Base-by-base conservation (phyloP, 2,797 vertebrate species). In the Varecia variegata region DNA sequence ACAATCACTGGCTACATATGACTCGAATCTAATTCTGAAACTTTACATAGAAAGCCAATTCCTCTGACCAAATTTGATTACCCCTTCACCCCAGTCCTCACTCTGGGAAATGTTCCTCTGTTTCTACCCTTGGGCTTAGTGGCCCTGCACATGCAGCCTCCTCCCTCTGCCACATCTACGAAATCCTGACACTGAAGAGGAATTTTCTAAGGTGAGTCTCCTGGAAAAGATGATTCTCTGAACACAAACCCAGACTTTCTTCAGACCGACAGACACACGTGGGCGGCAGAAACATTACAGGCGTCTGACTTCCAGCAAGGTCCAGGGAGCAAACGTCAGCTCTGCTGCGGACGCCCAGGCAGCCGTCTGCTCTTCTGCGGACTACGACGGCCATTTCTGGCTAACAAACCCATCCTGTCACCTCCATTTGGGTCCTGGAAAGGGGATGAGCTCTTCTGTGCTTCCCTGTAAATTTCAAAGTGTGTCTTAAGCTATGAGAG, bases 121-220 rank as follows among this genome's bases (percentile, higher is more conserved):
- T 8, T 54, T 21, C 67, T 0, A 15, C 25, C 45, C 38, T 32
- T 9, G 45, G 58, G 27, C 13, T 47, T 23, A 7, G 10, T 20
- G 11, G 10, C 12, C 5, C n/a, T 47, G 43, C 0, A 6, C 30
- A 79, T 3, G 3, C 0, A 7, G 12, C 7, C 32, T 13, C 23
- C 5, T 47, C 43, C 23, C 52, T 52, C 32, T 60, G 4, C 74
- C 32, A 76, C 30, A 68, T 8, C 30, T 47, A 62, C 25, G 13
- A 82, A 71, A 65, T 35, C 23, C 14, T 52, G 20, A 54, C 25
- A 38, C 21, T 40, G 13, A 30, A 40, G 43, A 58, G 18, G 6
- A 17, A 21, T 77, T 79, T 60, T 32, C 68, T 12, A 68, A 81
- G 21, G 5, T 32, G 9, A 7, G 58, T 80, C 56, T 80, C 45